Base-by-base conservation (phyloP, 2,113 vertebrate genomes). In the Scartelaos histophorus region DNA sequence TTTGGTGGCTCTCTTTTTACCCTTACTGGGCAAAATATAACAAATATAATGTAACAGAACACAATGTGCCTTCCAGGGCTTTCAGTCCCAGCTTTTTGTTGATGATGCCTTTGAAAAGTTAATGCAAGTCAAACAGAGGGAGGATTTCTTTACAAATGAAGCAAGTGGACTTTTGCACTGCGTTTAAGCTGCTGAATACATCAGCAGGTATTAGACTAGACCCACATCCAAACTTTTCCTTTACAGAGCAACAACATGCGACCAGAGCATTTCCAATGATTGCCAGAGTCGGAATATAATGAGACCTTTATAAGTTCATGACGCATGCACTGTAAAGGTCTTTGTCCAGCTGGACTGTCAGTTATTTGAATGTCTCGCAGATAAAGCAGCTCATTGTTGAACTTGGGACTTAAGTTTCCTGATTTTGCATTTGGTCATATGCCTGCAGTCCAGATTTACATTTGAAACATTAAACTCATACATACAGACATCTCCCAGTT, bases 31-130 rank as follows among this genome's bases (percentile, higher is more conserved):
- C 76, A 76, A 82, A 67, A 73, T 38, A 85, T 46, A 77, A 87
- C 78, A 86, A 88, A 88, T 89, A 87, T 90, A 92, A 89, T 85
- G 83, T 88, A 92, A 90, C 86, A 86, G 88, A 87, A 90, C 88
- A 89, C 84, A 92, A 85, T 92, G 91, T 93, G 80, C 87, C 82
- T 81, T 85, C 66, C 75, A 25, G 64, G 66, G 86, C 73, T 82
- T 69, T 84, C 58, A 80, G 76, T 73, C 58, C 56, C 70, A 29
- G 16, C 0, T 65, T 66, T 76, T 76, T 78, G 78, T 82, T 47
- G 57, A 65, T 5, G 60, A 62, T 64, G 61, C 57, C 75, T 81
- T 71, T 75, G 69, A 57, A 76, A 73, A 78, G 35, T 88, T 82
- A 78, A 85, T 89, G 83, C 86, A 88, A 89, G 69, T 82, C 79